Percentiles rank a stretch among this genome's conserved stretches.
phyloP scores from a whole-genome alignment of 1,140 invertebrate species.

The Drosophila setifemur region DNA sequence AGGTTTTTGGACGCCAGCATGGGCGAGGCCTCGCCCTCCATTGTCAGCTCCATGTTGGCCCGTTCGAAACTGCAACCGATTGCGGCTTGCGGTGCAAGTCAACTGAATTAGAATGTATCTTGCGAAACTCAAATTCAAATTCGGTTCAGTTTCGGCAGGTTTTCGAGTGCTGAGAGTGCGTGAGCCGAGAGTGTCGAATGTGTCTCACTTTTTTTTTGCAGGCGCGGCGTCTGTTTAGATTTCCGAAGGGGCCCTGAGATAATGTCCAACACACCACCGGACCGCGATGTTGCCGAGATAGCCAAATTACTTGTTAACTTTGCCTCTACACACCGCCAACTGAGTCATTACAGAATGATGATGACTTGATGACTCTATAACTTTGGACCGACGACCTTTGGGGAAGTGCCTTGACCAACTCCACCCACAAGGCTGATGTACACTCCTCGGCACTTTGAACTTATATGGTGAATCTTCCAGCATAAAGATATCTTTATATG shows the following conservation, averaged over 20 bases:
- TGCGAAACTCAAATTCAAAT: slow-evolving; percentile 37
- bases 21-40: slow-evolving; percentile 51
- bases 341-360: slow-evolving; percentile 39
- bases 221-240: slow-evolving; percentile 26
- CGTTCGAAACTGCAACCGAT: slow-evolving; percentile 48
- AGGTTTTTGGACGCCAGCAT: slow-evolving; percentile 34
- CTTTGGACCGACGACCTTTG: slow-evolving; percentile 8
- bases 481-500: slow-evolving; percentile 17
- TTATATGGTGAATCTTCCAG: slow-evolving; percentile 5
- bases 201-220: slow-evolving; percentile 11
- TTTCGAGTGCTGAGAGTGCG: slow-evolving; percentile 32
- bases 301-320: slow-evolving; percentile 32
- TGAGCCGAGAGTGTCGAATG: slow-evolving; percentile 30
- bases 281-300: slow-evolving; percentile 21
- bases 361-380: slow-evolving; percentile 7
- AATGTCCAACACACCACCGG: slow-evolving; percentile 19
- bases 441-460: neutral
- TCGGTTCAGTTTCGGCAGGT: slow-evolving; percentile 48
- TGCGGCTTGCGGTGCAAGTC: slow-evolving; percentile 52
- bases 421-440: slow-evolving; percentile 29
- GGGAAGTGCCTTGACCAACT: slow-evolving; percentile 33
- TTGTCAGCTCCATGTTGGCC: neutral
- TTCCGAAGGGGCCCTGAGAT: slow-evolving; percentile 6
- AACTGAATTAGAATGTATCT: slow-evolving; percentile 61
- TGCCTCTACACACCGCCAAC: neutral